Evolutionary conservation across 2,113 vertebrate species (phyloP).

Genomic region (Chinchilla lanigera): DNA sequence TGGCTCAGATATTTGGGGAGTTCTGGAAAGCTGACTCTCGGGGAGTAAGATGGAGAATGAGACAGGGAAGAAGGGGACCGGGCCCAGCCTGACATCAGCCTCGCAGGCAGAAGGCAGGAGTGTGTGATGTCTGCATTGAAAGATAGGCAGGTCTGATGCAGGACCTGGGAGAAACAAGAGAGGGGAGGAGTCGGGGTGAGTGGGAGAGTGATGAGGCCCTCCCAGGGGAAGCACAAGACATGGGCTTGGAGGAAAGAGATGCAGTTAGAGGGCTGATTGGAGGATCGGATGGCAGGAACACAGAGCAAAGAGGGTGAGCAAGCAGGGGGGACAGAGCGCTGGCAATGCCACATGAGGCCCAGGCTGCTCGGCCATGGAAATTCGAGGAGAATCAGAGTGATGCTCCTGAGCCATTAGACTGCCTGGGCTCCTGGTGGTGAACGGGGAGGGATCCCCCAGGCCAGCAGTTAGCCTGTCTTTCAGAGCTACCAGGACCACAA

Average conservation of each 20-base stretch:
- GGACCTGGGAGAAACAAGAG: too few relatives aligned
- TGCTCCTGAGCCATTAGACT: background rate
- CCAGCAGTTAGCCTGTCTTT: background rate
- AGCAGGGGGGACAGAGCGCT: background rate
- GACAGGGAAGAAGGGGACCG: too few relatives aligned
- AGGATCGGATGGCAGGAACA: background rate
- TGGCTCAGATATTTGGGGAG: background rate
- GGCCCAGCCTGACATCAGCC: background rate
- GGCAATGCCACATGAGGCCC: background rate
- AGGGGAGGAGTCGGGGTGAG: fast-evolving
- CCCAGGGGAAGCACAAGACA: background rate
- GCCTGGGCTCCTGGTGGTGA: background rate
- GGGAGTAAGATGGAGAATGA: background rate
- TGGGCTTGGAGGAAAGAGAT: background rate
- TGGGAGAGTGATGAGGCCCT: background rate
- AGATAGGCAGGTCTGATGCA: background rate
- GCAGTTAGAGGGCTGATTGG: background rate
- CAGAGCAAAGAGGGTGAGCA: background rate
- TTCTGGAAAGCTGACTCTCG: background rate
- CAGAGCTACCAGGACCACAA: background rate
- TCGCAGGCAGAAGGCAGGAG: background rate
- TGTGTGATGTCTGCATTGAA: background rate
- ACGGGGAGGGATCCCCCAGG: background rate
- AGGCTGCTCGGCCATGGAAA: background rate
- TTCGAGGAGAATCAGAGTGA: background rate